Conservation (phyloP, 2,888 invertebrate species). For the Mystacides longicornis region DNA sequence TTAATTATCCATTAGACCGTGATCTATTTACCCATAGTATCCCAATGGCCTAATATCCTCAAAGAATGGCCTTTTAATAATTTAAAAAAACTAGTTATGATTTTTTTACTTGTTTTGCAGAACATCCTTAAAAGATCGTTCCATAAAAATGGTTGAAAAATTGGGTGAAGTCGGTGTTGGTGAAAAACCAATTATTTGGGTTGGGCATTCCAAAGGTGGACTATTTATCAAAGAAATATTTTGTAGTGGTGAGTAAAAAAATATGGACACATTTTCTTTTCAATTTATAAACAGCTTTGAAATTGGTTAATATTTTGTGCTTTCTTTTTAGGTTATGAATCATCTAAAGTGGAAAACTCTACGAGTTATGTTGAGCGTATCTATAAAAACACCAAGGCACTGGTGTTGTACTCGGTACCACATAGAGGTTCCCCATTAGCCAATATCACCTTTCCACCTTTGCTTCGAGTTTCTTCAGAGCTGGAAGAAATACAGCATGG, state of each 20-base stretch:
- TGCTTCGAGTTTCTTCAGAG: conserved; percentile 70
- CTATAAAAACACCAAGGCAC: conserved; percentile 52
- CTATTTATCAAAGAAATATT: conserved; percentile 79
- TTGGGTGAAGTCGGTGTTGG: conserved; percentile 61
- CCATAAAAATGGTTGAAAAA: conserved; percentile 63
- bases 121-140: conserved; percentile 56
- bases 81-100: background rate
- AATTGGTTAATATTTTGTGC: background rate
- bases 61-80: background rate
- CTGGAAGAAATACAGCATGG: conserved; percentile 72
- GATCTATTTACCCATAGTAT: background rate
- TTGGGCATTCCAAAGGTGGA: conserved; percentile 81
- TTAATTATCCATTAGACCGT: background rate
- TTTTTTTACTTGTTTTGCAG: conserved; percentile 35
- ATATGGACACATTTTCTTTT: background rate
- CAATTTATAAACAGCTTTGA: background rate
- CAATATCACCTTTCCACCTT: conserved; percentile 60
- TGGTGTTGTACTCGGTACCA: conserved; percentile 83
- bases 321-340: conserved; percentile 12
- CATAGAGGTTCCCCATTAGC: conserved; percentile 77
- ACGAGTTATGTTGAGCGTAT: conserved; percentile 48
- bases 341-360: conserved; percentile 21
- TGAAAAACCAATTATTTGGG: conserved; percentile 76
- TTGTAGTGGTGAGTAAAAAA: conserved; percentile 48
- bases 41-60: background rate